Percentiles rank a stretch among this genome's conserved stretches.
phyloP scores from a whole-genome alignment of 2,888 invertebrate species.

The Drosophila anomalata region DNA sequence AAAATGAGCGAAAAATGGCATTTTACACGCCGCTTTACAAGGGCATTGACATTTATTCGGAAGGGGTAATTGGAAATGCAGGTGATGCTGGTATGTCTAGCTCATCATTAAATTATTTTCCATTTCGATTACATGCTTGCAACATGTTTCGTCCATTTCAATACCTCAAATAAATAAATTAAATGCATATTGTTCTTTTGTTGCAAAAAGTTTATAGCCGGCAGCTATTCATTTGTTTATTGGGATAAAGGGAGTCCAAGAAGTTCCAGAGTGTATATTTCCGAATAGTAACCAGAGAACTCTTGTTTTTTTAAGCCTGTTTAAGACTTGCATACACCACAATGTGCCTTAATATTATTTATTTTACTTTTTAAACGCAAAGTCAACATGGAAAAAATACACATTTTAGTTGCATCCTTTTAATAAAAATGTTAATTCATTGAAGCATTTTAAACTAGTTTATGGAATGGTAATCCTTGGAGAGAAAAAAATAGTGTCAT shows the following conservation, averaged over 20 bases:
- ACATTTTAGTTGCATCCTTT: too few relatives aligned
- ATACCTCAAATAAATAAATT: background rate
- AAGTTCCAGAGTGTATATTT: too few relatives aligned
- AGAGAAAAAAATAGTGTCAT: background rate
- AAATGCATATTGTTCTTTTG: background rate
- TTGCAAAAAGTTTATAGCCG: too few relatives aligned
- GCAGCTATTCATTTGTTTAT: too few relatives aligned
- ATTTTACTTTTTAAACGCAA: too few relatives aligned
- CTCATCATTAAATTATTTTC: conserved; percentile 40
- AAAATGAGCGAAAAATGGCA: conserved; percentile 40
- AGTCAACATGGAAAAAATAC: too few relatives aligned
- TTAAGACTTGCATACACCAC: too few relatives aligned
- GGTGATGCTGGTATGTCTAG: conserved; percentile 5
- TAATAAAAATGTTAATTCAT: background rate
- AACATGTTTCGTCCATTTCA: conserved; percentile 1
- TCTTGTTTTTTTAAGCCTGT: too few relatives aligned
- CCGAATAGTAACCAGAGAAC: too few relatives aligned
- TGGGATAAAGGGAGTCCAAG: too few relatives aligned
- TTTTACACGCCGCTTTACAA: conserved; percentile 50
- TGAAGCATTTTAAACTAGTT: conserved; percentile 51
- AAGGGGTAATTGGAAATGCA: conserved; percentile 30
- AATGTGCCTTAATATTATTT: too few relatives aligned
- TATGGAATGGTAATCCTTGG: conserved; percentile 31
- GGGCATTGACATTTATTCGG: conserved; percentile 15
- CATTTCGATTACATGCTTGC: conserved; percentile 10